These are phyloP conservation scores for Pseudorectes ferrugineus DNA, from an alignment of 2,113 vertebrate genomes.

Conservation along the genomic window DNA sequence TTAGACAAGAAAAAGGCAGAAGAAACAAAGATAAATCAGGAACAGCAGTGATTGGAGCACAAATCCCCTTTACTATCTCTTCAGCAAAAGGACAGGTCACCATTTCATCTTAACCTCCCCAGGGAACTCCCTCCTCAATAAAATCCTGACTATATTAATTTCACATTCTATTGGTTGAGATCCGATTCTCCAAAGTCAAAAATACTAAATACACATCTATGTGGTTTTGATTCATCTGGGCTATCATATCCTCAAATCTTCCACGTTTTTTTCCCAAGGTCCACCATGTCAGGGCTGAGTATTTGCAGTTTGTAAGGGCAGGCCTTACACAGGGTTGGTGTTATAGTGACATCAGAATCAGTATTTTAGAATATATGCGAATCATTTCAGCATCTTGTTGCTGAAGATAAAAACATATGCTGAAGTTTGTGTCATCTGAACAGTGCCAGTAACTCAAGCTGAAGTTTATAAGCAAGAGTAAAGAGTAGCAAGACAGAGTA, in stretches of 20 bases:
- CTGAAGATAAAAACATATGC: not conserved
- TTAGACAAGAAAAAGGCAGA: not conserved
- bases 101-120: not conserved
- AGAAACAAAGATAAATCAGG: not conserved
- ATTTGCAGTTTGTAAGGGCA: not conserved
- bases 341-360: not conserved
- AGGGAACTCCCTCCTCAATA: not conserved
- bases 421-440: not conserved
- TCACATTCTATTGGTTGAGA: not conserved
- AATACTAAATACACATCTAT: not conserved
- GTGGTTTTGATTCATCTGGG: not conserved
- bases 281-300: not conserved
- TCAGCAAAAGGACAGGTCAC: not conserved
- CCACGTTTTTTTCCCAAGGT: not conserved
- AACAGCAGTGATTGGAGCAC: not conserved
- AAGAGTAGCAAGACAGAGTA: not conserved
- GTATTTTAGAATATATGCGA: not conserved
- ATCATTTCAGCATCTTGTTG: not conserved
- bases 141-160: not conserved
- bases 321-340: fast-evolving
- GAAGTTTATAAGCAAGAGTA: not conserved
- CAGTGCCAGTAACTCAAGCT: not conserved
- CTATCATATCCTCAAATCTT: not conserved
- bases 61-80: not conserved
- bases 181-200: not conserved